Percentiles rank a stretch among this genome's conserved stretches.
These are phyloP conservation scores for Melinopterus prodromus DNA, from an alignment of 2,888 invertebrate species.

Conservation along the genomic window DNA sequence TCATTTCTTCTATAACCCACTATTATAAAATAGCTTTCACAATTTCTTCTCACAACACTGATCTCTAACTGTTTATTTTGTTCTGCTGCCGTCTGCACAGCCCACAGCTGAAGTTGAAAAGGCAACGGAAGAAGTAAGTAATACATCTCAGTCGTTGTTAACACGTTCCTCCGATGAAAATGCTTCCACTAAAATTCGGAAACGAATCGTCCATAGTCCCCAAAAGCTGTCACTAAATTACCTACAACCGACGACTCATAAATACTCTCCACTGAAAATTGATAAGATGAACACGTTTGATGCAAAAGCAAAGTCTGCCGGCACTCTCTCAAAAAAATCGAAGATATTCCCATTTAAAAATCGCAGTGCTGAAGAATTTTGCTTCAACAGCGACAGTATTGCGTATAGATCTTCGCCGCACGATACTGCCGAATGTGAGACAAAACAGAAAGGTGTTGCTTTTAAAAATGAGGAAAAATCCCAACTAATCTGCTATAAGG, in stretches of 20 bases:
- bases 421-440: too few relatives aligned
- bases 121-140: constrained; percentile 60
- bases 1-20: too few relatives aligned
- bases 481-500: constrained; percentile 57
- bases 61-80: constrained; percentile 29
- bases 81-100: constrained; percentile 37
- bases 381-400: constrained; percentile 51
- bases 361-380: constrained; percentile 53
- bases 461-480: constrained; percentile 57
- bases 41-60: neutral
- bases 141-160: constrained; percentile 24
- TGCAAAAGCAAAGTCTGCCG: constrained; percentile 35
- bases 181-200: constrained; percentile 43
- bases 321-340: constrained; percentile 30
- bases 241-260: constrained; percentile 20
- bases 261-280: neutral
- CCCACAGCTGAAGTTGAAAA: constrained; percentile 59
- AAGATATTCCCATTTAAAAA: constrained; percentile 49
- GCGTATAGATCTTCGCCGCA: constrained; percentile 49
- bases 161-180: constrained; percentile 35
- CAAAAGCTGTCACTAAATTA: constrained; percentile 29
- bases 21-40: neutral
- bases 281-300: neutral
- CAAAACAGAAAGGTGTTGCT: constrained; percentile 47
- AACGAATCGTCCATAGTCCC: constrained; percentile 41